Base-by-base conservation (phyloP, 2,113 vertebrate genomes). In the Rousettus leschenaultii region DNA sequence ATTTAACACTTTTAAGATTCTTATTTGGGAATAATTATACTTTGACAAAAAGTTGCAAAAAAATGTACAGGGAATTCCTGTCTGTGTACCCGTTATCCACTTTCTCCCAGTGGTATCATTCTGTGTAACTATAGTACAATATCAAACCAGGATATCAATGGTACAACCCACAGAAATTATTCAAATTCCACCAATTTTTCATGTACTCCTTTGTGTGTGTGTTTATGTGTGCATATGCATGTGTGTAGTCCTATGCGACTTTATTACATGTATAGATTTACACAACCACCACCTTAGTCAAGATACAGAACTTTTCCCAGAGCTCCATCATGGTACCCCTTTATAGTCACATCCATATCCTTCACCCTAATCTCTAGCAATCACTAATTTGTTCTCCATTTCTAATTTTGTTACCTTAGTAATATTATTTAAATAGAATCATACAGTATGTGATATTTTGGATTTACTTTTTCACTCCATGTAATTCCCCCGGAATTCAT, bases 21-120 rank as follows among this genome's bases (percentile, higher is more conserved):
- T 77, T 40, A 78, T 84, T 93, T 93, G 71, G 11, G 19, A 65
- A 84, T 87, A 84, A 94, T 59, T 65, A 70, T 93, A 82, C 57
- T 15, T 77, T 63, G 33, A 71, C 8, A 86, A 43, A 35, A 88
- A 78, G 38, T 53, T 57, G 22, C 26, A 22, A 35, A 92, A 75
- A 92, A 40, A 73, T 55, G 8, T 61, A 22, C 15, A 26, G 28
- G 45, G 33, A 63, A 5, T 78, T 30, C 53, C 14, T 51, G 48
- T 51, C 15, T 79, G 28, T 66, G 4, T 73, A 45, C 9, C 7
- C 38, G 74, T 80, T 57, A 63, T 4, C 43, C 48, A 66, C 15
- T 77, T 90, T 77, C 4, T 14, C 61, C 51, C n/a, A 53, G 14
- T 71, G 43, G 9, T 77, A 84, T 51, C 19, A 48, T 82, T 15